Percentiles rank a stretch among this genome's conserved stretches.
Evolutionary conservation across 2,113 vertebrate genomes (phyloP).

Genomic region (Catharus fuscescens): DNA sequence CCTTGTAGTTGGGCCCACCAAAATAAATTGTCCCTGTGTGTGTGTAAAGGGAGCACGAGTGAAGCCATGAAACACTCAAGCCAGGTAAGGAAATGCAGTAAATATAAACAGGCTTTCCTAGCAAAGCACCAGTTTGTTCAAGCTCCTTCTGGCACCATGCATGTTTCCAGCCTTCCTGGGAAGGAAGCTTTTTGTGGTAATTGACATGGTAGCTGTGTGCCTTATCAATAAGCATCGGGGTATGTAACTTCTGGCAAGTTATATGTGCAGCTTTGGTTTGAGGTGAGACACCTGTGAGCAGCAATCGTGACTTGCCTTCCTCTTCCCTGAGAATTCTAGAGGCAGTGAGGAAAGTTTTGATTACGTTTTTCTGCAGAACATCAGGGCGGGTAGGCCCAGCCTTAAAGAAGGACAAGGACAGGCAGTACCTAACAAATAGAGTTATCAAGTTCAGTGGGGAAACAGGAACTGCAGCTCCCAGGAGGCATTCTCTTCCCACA

Average conservation of each 20-base stretch:
- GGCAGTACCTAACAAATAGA: not conserved
- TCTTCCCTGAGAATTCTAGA: not conserved
- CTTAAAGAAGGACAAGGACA: not conserved
- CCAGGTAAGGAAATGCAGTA: not conserved
- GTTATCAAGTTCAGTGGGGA: not conserved
- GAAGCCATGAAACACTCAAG: not conserved
- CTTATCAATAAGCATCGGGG: not conserved
- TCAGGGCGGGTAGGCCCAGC: not conserved
- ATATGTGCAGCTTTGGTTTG: not conserved
- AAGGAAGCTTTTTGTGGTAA: not conserved
- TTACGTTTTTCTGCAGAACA: not conserved
- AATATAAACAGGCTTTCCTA: not conserved
- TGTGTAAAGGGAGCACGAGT: rapidly evolving
- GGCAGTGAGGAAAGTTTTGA: not conserved
- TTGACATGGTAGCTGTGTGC: rapidly evolving
- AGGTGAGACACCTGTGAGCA: not conserved
- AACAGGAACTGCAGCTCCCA: conserved; percentile 13
- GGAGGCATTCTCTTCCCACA: not conserved
- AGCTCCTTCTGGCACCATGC: not conserved
- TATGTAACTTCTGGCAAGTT: not conserved
- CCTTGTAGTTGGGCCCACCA: not conserved
- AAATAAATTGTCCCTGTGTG: not conserved
- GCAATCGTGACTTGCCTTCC: not conserved
- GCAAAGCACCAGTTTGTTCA: not conserved
- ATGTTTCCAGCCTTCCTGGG: not conserved